Base-by-base conservation (phyloP, 2,113 vertebrate genomes). In the Microtus pennsylvanicus region DNA sequence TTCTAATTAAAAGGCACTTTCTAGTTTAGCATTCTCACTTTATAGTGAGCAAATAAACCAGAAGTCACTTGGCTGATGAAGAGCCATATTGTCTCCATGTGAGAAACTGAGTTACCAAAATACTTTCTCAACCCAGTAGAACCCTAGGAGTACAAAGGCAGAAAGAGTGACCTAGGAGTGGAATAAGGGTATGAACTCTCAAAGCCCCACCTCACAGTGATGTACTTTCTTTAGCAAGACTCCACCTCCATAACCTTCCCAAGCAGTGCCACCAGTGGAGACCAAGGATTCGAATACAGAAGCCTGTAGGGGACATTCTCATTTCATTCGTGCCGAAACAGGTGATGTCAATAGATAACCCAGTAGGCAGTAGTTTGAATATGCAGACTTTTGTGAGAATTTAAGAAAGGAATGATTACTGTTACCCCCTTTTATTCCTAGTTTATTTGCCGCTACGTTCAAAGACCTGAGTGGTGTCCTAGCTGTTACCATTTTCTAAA, bases 401-500 rank as follows among this genome's bases (percentile, higher is more conserved):
- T 85, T 83, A 70, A 74, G 38, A 89, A 91, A 90, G 89, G 88
- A 38, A 17, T 89, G 24, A 61, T 75, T 80, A 16, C 38, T 83
- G 28, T 69, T 94, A n/a, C 77, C n/a, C 50, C 88, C 38, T 55
- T 83, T 72, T 52, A 28, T 82, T 26, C 92, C 38, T 80, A 63
- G n/a, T 47, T 76, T 50, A 42, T 82, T 81, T 78, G 67, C 26
- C 72, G 28, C 42, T 82, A 0, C 13, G 38, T n/a, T 35, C n/a
- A 55, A n/a, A 87, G 42, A 4, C 4, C 61, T n/a, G 14, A 16
- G 6, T 52, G 70, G 0, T 65, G 28, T 70, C 42, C 85, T 70
- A 63, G 17, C 47, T 72, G 26, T 72, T 90, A 63, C 74, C 77
- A 26, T 94, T 89, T 83, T 50, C 26, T 90, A 87, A 92, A 90